Base-by-base conservation (phyloP, 2,797 vertebrate species). In the Poliocrania exsul region DNA sequence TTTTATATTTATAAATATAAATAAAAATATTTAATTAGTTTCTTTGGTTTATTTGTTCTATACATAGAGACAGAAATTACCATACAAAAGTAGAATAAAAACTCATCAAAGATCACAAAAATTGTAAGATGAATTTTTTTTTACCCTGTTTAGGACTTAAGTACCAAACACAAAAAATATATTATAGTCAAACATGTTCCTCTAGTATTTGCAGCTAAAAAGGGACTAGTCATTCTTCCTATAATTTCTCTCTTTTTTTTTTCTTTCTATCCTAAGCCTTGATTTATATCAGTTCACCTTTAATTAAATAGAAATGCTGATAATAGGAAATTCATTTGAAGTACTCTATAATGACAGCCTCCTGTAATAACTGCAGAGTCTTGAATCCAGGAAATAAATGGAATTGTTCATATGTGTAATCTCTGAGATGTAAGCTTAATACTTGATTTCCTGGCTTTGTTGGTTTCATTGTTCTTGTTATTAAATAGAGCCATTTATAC, bases 91-190 rank as follows among this genome's bases (percentile, higher is more conserved):
- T 24, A 56, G 7, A 81, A 57, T 15, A 17, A 84, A 65, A 56
- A 18, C 0, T 53, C 3, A 28, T 5, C 2, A 1, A 1, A 81
- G 46, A 62, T 25, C 6, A 23, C 15, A 66, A 69, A 57, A 60
- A 26, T 23, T 0, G 0, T n/a, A 58, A 65, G 4, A 47, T 26
- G 3, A 17, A 17, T 50, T 6, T 20, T 23, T 49, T 40, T 81
- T 84, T 66, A 47, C 2, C 2, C 13, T 10, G 1, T 58, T 82
- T 70, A 62, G 6, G 8, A 61, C 13, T 47, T 74, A 17, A 64
- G 5, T 49, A 51, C 4, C 6, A 69, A 88, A 44, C 10, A 62
- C 35, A 77, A 2, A 70, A 46, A 65, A 40, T 29, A 7, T 4
- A 28, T 35, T 25, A 5, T 35, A 73, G 1, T 6, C 16, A 78